Evolutionary conservation across 2,113 vertebrate genomes (phyloP).

Genomic region (Antigone vipio): DNA sequence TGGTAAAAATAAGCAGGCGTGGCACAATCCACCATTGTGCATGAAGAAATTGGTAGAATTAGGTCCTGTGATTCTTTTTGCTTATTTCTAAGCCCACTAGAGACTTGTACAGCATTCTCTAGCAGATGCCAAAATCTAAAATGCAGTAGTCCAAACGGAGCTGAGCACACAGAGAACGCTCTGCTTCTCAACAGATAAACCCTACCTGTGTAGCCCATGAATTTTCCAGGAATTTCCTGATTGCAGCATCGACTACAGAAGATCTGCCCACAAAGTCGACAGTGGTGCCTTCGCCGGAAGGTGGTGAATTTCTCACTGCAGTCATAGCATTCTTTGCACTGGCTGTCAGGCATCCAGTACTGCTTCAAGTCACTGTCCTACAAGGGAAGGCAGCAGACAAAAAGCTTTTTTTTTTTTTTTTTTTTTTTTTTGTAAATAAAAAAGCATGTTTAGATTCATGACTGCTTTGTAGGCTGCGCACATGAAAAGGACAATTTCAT

Average conservation of each 20-base stretch:
- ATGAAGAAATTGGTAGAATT: background rate
- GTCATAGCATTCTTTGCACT: conserved; percentile 98
- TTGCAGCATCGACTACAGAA: conserved; percentile 99
- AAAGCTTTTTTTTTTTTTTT: background rate
- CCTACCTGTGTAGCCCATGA: conserved; percentile 98
- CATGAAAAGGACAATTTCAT: background rate
- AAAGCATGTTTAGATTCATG: background rate
- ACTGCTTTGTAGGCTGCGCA: background rate
- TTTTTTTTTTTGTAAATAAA: background rate
- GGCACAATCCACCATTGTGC: background rate
- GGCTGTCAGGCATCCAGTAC: conserved; percentile 99
- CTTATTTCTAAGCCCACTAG: background rate
- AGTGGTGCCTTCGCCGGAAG: conserved; percentile 94
- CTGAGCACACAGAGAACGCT: background rate
- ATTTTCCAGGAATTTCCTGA: conserved; percentile 98
- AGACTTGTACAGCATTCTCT: background rate
- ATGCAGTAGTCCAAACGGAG: background rate
- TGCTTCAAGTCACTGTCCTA: conserved; percentile 98
- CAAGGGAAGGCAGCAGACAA: background rate
- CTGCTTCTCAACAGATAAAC: background rate
- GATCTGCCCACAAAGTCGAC: conserved; percentile 95
- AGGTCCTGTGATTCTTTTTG: background rate
- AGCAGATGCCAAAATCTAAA: background rate
- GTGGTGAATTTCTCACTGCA: conserved; percentile 98
- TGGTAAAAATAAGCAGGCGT: background rate